These are phyloP conservation scores for Toxotes lorentzi DNA, from an alignment of 2,797 vertebrate species.

Conservation along the genomic window DNA sequence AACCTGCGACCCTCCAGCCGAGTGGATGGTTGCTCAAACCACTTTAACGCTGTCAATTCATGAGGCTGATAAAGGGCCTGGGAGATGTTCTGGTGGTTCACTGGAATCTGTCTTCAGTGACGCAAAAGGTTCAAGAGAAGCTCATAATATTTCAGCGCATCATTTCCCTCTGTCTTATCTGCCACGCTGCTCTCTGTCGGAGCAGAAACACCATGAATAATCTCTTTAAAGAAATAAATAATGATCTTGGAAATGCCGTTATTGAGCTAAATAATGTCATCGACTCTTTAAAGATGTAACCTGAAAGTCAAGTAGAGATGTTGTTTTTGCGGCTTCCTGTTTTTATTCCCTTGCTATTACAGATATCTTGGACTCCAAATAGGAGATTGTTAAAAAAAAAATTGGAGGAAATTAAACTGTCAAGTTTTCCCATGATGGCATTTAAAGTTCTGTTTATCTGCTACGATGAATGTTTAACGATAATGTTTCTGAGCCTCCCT, in stretches of 20 bases:
- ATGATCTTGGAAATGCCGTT: constrained; percentile 27
- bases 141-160: neutral
- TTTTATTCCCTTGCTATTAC: neutral
- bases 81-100: neutral
- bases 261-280: constrained; percentile 42
- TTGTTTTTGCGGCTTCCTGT: constrained; percentile 14
- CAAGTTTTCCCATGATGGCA: constrained; percentile 38
- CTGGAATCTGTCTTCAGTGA: neutral
- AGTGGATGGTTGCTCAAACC: neutral
- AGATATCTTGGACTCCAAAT: constrained; percentile 22
- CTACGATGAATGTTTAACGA: constrained; percentile 23
- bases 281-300: constrained; percentile 41
- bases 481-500: constrained; percentile 19
- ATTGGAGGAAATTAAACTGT: constrained; percentile 36
- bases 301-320: constrained; percentile 2
- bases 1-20: neutral
- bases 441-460: constrained; percentile 62
- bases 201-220: constrained; percentile 31
- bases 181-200: neutral
- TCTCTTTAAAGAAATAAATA: constrained; percentile 36
- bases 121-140: constrained; percentile 14
- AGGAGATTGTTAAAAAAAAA: neutral
- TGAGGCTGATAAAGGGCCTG: neutral
- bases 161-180: constrained; percentile 27
- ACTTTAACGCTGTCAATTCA: neutral